A percentile compares a stretch with the other conserved stretches of the same genome.
These are phyloP conservation scores for Artemia franciscana DNA, from an alignment of 1,140 invertebrate genomes.

Conservation along the genomic window DNA sequence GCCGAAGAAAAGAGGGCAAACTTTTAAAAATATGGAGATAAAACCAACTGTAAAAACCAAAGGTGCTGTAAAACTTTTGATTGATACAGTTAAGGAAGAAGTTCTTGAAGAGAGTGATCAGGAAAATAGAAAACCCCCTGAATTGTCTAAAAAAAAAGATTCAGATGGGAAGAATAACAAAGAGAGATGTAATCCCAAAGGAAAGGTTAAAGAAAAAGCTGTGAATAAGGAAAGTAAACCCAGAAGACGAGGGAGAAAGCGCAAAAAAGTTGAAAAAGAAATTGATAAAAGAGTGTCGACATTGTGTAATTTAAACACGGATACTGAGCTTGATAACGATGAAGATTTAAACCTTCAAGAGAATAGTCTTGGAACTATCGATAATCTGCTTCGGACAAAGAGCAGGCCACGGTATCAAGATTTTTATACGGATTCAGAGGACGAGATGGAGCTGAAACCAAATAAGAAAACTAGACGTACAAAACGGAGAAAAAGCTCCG, in stretches of 20 bases:
- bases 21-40: slow-evolving; percentile 2
- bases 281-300: neutral
- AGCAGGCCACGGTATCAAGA: slow-evolving; percentile 4
- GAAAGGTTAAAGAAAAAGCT: no score
- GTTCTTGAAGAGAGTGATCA: neutral
- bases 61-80: neutral
- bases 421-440: slow-evolving; percentile 10
- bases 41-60: neutral
- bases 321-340: neutral
- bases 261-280: neutral
- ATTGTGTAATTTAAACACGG: neutral
- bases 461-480: neutral
- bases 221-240: no score
- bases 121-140: neutral
- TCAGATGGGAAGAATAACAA: neutral
- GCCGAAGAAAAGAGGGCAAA: neutral
- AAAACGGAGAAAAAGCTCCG: slow-evolving; percentile 10
- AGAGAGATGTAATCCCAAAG: no score
- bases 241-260: no score
- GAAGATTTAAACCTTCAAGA: slow-evolving; percentile 13
- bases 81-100: neutral
- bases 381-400: slow-evolving; percentile 5
- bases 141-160: neutral
- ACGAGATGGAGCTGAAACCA: slow-evolving; percentile 9
- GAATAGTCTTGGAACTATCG: slow-evolving; percentile 4